Base-by-base conservation (phyloP, 2,113 vertebrate species). In the Hippocampus comes region DNA sequence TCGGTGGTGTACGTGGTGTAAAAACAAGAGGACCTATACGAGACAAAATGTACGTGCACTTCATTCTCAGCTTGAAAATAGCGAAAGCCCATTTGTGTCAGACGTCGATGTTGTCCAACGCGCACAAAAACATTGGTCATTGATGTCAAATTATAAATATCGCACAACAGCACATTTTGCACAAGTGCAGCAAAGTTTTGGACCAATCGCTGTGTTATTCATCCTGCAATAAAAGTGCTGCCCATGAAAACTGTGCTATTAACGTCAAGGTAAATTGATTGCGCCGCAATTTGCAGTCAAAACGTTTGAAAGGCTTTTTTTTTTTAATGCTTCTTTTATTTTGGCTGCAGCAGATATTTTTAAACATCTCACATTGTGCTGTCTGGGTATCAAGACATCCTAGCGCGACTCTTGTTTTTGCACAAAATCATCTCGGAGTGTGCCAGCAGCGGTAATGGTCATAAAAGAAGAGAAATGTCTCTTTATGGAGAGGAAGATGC, bases 401-500 rank as follows among this genome's bases (percentile, higher is more conserved):
- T 48, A 41, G 5, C 41, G 18, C 64, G 1, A 63, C 51, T 34
- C 42, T 53, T 18, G 15, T 9, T 71, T 63, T 63, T 70, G 21
- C 34, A 17, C 61, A 69, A 2, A 25, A 34, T 71, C 23, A 60
- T 41, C 51, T 60, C 38, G 38, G 46, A 27, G 6, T 9, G 17
- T 23, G 20, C 34, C 73, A 71, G 61, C 38, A 65, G 66, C 38
- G 63, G 48, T 49, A 10, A 48, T 41, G 21, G 71, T 4, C 2
- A 9, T n/a, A 34, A 41, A 79, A 73, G 48, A 27, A n/a, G 3
- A 55, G 23, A 66, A 41, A 21, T 30, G 27, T 0, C 51, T 72
- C 61, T 71, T 78, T 74, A 49, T 67, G 60, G n/a, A 38, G 57
- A 65, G 41, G 68, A 67, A 71, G 55, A 66, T 9, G 65, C 55